phyloP scores from a whole-genome alignment of 2,113 vertebrate species.

The Sander vitreus region DNA sequence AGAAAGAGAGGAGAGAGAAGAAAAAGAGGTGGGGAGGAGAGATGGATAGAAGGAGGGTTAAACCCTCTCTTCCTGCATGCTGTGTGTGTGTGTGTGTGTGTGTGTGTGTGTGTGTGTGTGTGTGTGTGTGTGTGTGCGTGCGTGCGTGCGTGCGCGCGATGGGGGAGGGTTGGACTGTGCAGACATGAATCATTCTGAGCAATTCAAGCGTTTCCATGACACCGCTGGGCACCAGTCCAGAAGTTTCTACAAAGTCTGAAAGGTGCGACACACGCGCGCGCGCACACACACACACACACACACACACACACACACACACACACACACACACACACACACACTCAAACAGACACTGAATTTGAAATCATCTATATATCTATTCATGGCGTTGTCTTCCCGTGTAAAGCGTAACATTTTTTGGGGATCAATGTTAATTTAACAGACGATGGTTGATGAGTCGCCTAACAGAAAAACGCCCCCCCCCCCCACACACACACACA shows the following conservation, averaged over 20 bases:
- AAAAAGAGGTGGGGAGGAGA: constrained; percentile 5
- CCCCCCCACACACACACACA: no score
- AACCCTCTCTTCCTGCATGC: constrained; percentile 86
- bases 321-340: constrained; percentile 36
- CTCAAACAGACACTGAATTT: constrained; percentile 35
- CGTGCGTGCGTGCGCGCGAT: constrained; percentile 27
- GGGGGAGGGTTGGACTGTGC: constrained; percentile 88
- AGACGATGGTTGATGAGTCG: constrained; percentile 70
- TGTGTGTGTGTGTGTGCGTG: constrained; percentile 32
- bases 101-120: constrained; percentile 34
- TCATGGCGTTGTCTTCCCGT: constrained; percentile 51
- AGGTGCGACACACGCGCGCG: constrained; percentile 72
- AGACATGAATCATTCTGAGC: constrained; percentile 97
- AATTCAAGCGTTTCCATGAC: constrained; percentile 99
- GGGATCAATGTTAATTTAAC: constrained; percentile 75
- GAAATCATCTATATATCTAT: constrained; percentile 60
- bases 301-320: constrained; percentile 37
- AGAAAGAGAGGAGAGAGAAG: constrained; percentile 21
- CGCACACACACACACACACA: constrained; percentile 34
- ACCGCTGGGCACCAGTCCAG: constrained; percentile 96
- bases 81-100: constrained; percentile 33
- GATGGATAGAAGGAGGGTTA: constrained; percentile 88
- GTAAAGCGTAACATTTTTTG: constrained; percentile 58
- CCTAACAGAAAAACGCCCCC: constrained; percentile 36
- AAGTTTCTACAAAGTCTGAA: constrained; percentile 88